phyloP scores from a whole-genome alignment of 2,797 vertebrate species.

The Diplodus sargus region DNA sequence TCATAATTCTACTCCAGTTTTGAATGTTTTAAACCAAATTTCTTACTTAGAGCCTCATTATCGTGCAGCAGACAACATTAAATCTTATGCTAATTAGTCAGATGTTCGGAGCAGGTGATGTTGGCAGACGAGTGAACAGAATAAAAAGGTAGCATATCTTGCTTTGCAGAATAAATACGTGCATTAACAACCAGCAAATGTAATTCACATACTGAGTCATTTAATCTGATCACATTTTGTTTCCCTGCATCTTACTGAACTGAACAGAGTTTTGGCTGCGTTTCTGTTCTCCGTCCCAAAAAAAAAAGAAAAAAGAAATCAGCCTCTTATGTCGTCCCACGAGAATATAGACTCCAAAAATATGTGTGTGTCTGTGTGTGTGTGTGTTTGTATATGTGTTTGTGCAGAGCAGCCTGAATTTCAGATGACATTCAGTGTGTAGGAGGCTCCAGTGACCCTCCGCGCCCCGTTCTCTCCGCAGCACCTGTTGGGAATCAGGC shows the following conservation, averaged over 20 bases:
- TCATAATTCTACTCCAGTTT: too few relatives aligned
- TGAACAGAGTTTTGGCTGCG: slow-evolving; percentile 42
- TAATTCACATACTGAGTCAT: slow-evolving; percentile 5
- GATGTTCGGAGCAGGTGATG: neutral
- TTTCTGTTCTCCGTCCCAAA: slow-evolving; percentile 40
- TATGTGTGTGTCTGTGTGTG: slow-evolving; percentile 27
- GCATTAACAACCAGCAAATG: slow-evolving; percentile 12
- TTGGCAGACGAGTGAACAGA: neutral
- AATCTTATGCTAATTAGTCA: neutral
- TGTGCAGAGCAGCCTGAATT: slow-evolving; percentile 60
- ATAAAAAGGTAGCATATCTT: neutral
- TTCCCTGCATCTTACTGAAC: slow-evolving; percentile 26
- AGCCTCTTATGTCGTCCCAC: slow-evolving; percentile 47
- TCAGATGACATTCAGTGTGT: slow-evolving; percentile 78
- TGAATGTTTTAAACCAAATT: too few relatives aligned
- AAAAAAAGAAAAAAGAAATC: slow-evolving; percentile 50
- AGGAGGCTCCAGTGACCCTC: slow-evolving; percentile 79
- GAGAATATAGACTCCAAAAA: slow-evolving; percentile 61
- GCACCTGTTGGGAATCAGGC: slow-evolving; percentile 82
- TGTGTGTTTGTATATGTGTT: slow-evolving; percentile 47
- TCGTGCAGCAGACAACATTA: neutral
- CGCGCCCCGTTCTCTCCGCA: slow-evolving; percentile 68
- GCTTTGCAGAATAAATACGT: neutral
- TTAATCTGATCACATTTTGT: slow-evolving; percentile 41
- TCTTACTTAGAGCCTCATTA: too few relatives aligned